A percentile compares a stretch with the other conserved stretches of the same genome.
Conservation (phyloP, 2,113 vertebrate genomes). For the Crotalus horridus region DNA sequence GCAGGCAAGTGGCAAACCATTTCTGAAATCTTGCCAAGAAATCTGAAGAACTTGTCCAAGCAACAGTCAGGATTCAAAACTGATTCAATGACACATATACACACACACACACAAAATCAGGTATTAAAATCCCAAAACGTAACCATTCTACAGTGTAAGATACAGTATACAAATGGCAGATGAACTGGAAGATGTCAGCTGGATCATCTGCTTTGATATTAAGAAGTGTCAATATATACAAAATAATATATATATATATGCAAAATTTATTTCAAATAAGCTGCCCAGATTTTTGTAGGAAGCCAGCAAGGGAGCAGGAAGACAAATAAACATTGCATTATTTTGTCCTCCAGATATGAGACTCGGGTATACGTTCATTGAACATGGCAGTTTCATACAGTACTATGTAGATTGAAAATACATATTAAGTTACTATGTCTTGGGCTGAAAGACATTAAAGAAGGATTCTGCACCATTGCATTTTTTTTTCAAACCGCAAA, state of each 20-base stretch:
- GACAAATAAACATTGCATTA: neutral
- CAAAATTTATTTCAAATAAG: neutral
- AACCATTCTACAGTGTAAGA: neutral
- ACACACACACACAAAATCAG: neutral
- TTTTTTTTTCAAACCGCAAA: neutral
- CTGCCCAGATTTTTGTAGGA: neutral
- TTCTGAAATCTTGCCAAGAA: neutral
- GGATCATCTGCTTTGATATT: neutral
- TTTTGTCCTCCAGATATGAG: neutral
- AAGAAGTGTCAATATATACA: neutral
- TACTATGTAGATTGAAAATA: neutral
- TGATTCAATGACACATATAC: neutral
- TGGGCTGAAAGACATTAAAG: neutral
- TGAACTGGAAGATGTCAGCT: neutral
- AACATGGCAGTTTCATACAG: neutral
- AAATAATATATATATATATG: no score
- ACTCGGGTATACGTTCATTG: neutral
- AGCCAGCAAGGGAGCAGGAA: neutral
- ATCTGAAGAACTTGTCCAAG: neutral
- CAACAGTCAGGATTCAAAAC: neutral
- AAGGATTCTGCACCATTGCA: neutral
- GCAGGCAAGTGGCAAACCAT: neutral
- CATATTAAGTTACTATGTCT: neutral
- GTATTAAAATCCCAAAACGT: neutral
- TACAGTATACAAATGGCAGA: neutral